Evolutionary conservation across 2,888 invertebrate species (phyloP), one percentile per base, ranked within the genome.

Genomic region (Pardosa pseudoannulata): DNA sequence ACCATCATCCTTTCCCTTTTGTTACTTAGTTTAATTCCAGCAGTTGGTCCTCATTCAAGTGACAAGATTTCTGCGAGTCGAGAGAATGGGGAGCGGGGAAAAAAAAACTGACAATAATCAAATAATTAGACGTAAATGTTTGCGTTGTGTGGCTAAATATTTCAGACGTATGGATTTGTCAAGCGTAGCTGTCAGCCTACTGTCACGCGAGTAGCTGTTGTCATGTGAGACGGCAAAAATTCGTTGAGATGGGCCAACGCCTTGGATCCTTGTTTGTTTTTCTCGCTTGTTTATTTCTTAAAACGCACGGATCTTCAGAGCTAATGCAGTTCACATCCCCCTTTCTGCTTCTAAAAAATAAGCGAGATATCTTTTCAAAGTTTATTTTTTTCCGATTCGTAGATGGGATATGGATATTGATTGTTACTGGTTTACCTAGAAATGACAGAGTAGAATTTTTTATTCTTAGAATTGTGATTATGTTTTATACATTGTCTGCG

Each of bases 11-110:
- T 16, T 19, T 19, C 23, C 23, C 56, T 56, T 56, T 56, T 56
- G 56, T 56, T 56, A 56, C 56, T 56, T 56, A 23, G 56, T 56
- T 56, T 56, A 11, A 56, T 56, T 56, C 11, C 56, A 56, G 56
- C 56, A 56, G 56, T 65, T 65, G 65, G 65, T 29, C 29, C 31
- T 31, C 31, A 65, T 65, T 65, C 65, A 65, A 62, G 62, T 62
- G 62, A 62, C 62, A 62, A 65, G 31, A 65, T 31, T 65, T 65
- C 65, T 65, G 11, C 16, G 29, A n/a, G 65, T 16, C 13, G 2
- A 19, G 16, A 62, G 9, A 62, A 16, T 11, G 7, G n/a, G n/a
- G 16, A 36, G 36, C 11, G 5, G 5, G 11, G 11, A 46, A 46
- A 16, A 46, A 46, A 46, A 46, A 16, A 16, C 11, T 23, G 19